Evolutionary conservation across 2,797 vertebrate genomes (phyloP).

Genomic region (Remorina albescens): DNA sequence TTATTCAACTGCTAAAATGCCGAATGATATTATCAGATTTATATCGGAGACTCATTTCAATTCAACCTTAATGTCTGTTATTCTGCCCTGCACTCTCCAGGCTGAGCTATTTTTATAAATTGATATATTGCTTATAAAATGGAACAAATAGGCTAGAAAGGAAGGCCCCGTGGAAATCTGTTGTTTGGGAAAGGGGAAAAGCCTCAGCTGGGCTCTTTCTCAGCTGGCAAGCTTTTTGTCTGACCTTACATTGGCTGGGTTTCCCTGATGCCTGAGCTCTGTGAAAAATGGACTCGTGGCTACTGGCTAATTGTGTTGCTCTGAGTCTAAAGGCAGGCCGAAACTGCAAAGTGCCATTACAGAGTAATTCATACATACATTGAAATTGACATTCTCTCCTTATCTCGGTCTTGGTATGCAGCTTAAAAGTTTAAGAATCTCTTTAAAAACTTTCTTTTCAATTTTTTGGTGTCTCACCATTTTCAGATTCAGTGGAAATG

Average conservation of each 20-base stretch:
- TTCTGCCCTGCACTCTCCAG: neutral
- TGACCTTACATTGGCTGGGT: slow-evolving; percentile 36
- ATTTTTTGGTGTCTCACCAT: slow-evolving; percentile 63
- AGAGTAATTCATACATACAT: slow-evolving; percentile 49
- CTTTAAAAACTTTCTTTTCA: slow-evolving; percentile 49
- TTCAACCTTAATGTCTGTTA: neutral
- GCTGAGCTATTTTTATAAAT: slow-evolving; percentile 13
- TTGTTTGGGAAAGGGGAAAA: slow-evolving; percentile 16
- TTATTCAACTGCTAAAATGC: neutral
- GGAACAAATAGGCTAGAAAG: slow-evolving; percentile 13
- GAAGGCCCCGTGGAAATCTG: slow-evolving; percentile 19
- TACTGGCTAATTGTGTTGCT: slow-evolving; percentile 51
- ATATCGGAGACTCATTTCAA: neutral
- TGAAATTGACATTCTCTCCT: slow-evolving; percentile 66
- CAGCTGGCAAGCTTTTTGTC: slow-evolving; percentile 42
- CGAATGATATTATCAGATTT: neutral
- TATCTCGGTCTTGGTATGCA: slow-evolving; percentile 65
- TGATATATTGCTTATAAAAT: slow-evolving; percentile 15
- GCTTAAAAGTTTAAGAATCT: slow-evolving; percentile 66
- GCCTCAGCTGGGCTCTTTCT: slow-evolving; percentile 41
- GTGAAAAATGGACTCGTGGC: slow-evolving; percentile 42
- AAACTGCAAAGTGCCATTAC: slow-evolving; percentile 43
- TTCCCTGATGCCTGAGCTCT: slow-evolving; percentile 35
- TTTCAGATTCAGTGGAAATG: slow-evolving; percentile 55
- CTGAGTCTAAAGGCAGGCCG: slow-evolving; percentile 42